Percentiles rank a stretch among this genome's conserved stretches.
phyloP scores from a whole-genome alignment of 2,888 invertebrate genomes.

The Netelia fuscicornis region DNA sequence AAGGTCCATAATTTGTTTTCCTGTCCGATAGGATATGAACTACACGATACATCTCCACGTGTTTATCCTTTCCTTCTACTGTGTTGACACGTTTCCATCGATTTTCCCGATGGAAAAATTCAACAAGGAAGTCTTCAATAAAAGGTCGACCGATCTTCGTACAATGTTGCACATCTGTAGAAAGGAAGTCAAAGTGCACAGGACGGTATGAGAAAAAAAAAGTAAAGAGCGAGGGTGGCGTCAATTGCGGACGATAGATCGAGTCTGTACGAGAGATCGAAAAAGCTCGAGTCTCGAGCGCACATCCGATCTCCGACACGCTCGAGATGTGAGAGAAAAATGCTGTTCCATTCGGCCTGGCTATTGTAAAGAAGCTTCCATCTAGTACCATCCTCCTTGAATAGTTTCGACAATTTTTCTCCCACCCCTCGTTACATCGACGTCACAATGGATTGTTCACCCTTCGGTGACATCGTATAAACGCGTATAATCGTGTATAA shows the following conservation, averaged over 20 bases:
- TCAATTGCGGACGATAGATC: no score
- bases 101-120: constrained; percentile 16
- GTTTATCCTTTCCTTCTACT: constrained; percentile 21
- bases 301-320: constrained; percentile 1
- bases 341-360: constrained; percentile 77
- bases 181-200: constrained; percentile 13
- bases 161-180: not conserved
- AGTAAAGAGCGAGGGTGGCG: no score
- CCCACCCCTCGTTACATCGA: not conserved
- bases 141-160: not conserved
- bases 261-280: not conserved
- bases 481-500: no score
- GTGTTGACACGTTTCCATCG: constrained; percentile 48
- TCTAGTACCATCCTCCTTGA: no score
- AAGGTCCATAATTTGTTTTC: no score
- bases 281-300: constrained; percentile 34
- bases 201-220: not conserved
- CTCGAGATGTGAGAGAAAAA: constrained; percentile 66
- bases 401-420: no score
- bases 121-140: not conserved
- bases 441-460: not conserved
- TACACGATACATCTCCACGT: not conserved
- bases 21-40: not conserved
- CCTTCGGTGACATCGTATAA: no score
- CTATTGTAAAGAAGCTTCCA: constrained; percentile 73